Conservation (phyloP, 2,113 vertebrate species). For the Notechis scutatus region DNA sequence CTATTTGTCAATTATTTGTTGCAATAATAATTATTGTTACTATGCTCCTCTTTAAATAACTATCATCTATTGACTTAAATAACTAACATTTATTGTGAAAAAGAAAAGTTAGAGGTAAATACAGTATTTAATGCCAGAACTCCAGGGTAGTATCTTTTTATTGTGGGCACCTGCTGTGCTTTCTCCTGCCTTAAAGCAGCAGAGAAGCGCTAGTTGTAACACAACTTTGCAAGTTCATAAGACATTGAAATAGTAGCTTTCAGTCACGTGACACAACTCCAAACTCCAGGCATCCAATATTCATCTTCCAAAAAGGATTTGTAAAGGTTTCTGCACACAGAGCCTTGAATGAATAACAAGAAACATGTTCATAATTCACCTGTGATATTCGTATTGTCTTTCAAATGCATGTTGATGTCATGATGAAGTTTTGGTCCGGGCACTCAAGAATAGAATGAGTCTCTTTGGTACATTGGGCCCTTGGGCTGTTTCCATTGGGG, state of each 20-base stretch:
- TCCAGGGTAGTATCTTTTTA: background rate
- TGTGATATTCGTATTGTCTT: background rate
- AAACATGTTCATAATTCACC: background rate
- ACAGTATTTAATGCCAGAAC: background rate
- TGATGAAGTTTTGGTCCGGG: background rate
- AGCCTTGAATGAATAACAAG: background rate
- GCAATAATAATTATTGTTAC: background rate
- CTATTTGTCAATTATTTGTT: background rate
- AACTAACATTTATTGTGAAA: background rate
- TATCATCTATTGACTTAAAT: background rate
- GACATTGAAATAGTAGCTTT: background rate
- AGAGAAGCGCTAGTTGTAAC: background rate
- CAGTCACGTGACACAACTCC: background rate
- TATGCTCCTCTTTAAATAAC: background rate
- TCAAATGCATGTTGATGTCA: background rate
- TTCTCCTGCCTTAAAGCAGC: background rate
- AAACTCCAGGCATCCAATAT: background rate
- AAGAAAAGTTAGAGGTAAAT: background rate
- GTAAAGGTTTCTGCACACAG: background rate
- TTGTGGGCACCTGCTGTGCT: background rate
- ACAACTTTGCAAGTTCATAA: background rate
- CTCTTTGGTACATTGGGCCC: background rate
- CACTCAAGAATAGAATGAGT: background rate
- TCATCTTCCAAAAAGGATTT: background rate
- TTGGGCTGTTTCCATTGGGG: background rate